A percentile compares a stretch with the other conserved stretches of the same genome.
Evolutionary conservation across 2,797 vertebrate genomes (phyloP).

Genomic region (Danio kyathit): DNA sequence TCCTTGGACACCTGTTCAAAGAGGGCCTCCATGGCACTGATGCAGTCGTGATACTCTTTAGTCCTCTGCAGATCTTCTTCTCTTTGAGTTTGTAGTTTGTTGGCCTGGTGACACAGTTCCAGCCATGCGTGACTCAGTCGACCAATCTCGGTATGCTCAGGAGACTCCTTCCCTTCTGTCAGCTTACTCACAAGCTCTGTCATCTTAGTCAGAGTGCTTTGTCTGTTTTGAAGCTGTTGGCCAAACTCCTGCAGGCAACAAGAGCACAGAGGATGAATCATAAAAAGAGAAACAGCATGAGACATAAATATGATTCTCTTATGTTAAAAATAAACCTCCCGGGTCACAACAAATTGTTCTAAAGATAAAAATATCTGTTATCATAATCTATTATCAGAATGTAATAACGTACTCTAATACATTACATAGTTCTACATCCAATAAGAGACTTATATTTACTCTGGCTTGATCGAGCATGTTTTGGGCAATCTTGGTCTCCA

Average conservation of each 20-base stretch:
- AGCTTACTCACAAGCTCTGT: constrained; percentile 86
- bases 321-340: neutral
- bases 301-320: neutral
- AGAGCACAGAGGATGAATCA: constrained; percentile 26
- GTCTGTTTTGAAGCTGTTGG: constrained; percentile 88
- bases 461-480: constrained; percentile 94
- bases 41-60: constrained; percentile 88
- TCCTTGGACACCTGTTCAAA: constrained; percentile 95
- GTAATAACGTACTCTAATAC: neutral
- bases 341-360: neutral
- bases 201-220: constrained; percentile 84
- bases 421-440: neutral
- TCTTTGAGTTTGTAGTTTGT: constrained; percentile 85
- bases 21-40: constrained; percentile 87
- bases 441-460: constrained; percentile 73
- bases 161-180: constrained; percentile 87
- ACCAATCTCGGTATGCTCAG: constrained; percentile 86
- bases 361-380: neutral
- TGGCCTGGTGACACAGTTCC: constrained; percentile 88
- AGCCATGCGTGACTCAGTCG: constrained; percentile 88
- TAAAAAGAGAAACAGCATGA: neutral
- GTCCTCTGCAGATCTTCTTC: constrained; percentile 93
- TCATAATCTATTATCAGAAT: neutral
- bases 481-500: constrained; percentile 92
- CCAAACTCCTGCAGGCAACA: constrained; percentile 84